Evolutionary conservation across 30 jellyfish, hydroid and myxozoan species (phyloP), one percentile per base, ranked within the genome.

Genomic region (Aurelia aurita complex sp. Pacific): DNA sequence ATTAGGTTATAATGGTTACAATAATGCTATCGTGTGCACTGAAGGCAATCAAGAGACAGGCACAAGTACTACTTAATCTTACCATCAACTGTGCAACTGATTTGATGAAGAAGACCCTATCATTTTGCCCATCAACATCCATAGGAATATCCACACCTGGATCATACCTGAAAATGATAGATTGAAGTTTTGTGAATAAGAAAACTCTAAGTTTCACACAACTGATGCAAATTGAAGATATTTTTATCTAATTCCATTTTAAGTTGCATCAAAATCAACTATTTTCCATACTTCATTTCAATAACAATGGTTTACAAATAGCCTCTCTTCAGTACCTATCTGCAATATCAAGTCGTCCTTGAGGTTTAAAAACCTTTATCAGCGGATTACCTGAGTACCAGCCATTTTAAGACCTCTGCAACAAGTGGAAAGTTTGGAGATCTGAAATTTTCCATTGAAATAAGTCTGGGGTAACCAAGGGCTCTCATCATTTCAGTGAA

Each of bases 401-500:
- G 96, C 98, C 98, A 92, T 52, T 92, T 85, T 61, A 92, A 66
- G 15, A 92, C 94, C 63, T 92, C 98, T 61, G 98, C 98, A n/a
- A 92, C 98, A 40, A 92, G 64, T 16, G 94, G 83, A 78, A 92
- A 92, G 82, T 92, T 92, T 34, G 98, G 98, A 9, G 96, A 76
- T 52, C 98, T 72, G 57, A 92, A 92, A 60, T 92, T 92, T 71
- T 92, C 98, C 96, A 92, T 92, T 14, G 98, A 92, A 3, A 86
- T 92, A n/a, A 92, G 69, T 46, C 98, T 81, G 61, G 96, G 98
- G 76, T 92, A 92, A 0, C 98, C 98, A 51, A 92, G 91, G 50
- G 98, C 98, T 69, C 98, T 73, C 98, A 92, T 92, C 98, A 92
- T 92, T 54, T 92, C 98, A 11, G 98, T 92, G 74, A 92, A 92